Conservation (phyloP, 92 coral and sea anemone genomes). For the Actinernus sp. region DNA sequence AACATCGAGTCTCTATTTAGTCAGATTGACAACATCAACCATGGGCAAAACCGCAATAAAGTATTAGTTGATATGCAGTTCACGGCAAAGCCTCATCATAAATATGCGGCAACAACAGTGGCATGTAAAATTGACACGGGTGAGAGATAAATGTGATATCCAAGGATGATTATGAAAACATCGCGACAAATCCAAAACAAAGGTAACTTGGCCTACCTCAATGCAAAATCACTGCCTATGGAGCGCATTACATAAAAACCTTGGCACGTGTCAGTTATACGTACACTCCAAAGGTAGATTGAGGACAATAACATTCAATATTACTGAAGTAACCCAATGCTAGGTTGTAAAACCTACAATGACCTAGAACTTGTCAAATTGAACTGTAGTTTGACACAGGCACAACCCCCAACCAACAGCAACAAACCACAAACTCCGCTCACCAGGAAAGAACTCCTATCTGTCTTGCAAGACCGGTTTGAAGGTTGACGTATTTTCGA, state of each 20-base stretch:
- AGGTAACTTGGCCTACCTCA: conserved; percentile 10
- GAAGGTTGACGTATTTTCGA: conserved; percentile 35
- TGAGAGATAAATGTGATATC: no score
- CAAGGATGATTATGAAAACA: no score
- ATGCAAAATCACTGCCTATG: no score
- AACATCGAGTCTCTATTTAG: no score
- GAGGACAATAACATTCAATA: conserved; percentile 1
- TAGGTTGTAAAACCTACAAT: conserved; percentile 21
- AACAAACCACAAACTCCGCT: neutral
- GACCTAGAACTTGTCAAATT: conserved; percentile 1
- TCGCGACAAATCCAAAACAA: conserved; percentile 13
- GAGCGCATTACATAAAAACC: no score
- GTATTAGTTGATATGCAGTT: neutral
- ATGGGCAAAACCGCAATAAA: no score
- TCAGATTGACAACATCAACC: no score
- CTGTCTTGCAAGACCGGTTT: conserved; percentile 12
- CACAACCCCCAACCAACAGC: neutral
- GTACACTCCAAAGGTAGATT: conserved; percentile 11
- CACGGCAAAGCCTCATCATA: no score
- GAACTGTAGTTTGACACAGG: no score
- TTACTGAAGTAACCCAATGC: no score
- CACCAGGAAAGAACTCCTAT: neutral
- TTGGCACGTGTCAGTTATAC: conserved; percentile 53
- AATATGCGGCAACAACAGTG: no score
- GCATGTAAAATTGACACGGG: conserved; percentile 62